These are phyloP conservation scores for Rhizomys pruinosus DNA, from an alignment of 2,113 vertebrate species.

Conservation along the genomic window DNA sequence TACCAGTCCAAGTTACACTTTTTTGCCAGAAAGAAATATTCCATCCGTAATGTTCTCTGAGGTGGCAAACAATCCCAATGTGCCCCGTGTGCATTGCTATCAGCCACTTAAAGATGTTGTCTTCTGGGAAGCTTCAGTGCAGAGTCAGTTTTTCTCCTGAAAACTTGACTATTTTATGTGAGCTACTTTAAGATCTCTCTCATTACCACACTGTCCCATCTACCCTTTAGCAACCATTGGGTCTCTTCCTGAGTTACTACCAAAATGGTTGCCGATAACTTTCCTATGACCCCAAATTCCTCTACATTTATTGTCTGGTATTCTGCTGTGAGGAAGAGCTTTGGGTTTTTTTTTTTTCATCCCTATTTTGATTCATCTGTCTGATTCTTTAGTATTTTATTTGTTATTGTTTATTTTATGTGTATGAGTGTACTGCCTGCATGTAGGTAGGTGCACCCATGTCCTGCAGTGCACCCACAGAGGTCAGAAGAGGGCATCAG, in stretches of 20 bases:
- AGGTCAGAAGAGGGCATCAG: too few relatives aligned
- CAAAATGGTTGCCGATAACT: not conserved
- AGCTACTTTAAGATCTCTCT: not conserved
- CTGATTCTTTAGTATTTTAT: too few relatives aligned
- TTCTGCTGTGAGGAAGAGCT: not conserved
- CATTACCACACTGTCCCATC: not conserved
- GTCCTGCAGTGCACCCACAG: too few relatives aligned
- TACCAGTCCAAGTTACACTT: not conserved
- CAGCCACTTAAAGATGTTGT: not conserved
- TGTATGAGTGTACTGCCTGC: too few relatives aligned
- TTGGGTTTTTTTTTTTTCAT: not conserved
- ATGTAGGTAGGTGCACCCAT: too few relatives aligned
- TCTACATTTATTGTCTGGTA: not conserved
- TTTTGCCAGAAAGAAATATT: not conserved
- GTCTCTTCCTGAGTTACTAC: not conserved
- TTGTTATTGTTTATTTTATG: not conserved
- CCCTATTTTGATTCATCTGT: conserved; percentile 6
- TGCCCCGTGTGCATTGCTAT: not conserved
- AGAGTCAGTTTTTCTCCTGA: not conserved
- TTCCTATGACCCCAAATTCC: not conserved
- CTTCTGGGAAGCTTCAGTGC: not conserved
- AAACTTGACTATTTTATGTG: not conserved
- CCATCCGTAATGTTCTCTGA: not conserved
- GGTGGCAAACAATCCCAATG: not conserved
- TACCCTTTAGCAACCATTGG: not conserved